Conservation (phyloP, 2,888 invertebrate genomes). For the Agrypnus murinus region DNA sequence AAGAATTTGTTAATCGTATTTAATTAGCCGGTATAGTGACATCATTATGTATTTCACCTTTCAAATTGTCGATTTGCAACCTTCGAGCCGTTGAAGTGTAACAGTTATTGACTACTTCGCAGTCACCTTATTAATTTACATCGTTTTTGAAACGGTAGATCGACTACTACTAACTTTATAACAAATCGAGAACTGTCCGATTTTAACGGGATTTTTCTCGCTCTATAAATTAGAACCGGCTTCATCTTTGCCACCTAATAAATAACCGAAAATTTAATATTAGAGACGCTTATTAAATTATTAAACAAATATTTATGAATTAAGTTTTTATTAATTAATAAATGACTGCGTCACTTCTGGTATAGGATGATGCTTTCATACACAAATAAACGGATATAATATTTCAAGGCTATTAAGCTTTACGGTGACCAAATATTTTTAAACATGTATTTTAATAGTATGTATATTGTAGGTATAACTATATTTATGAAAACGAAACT, state of each 20-base stretch:
- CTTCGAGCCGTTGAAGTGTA: constrained; percentile 30
- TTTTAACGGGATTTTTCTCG: constrained; percentile 33
- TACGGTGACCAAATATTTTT: no score
- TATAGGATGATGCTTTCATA: no score
- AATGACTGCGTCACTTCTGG: no score
- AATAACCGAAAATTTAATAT: background rate
- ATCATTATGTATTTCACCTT: constrained; percentile 41
- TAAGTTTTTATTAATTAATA: no score
- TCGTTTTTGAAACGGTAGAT: constrained; percentile 35
- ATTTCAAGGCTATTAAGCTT: no score
- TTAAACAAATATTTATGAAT: no score
- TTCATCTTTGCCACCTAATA: constrained; percentile 24
- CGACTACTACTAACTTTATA: constrained; percentile 15
- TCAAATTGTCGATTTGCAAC: constrained; percentile 36
- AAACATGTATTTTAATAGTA: no score
- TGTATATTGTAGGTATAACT: no score
- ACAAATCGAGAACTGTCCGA: constrained; percentile 29
- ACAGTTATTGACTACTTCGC: constrained; percentile 34
- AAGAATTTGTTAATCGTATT: constrained; percentile 55
- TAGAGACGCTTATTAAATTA: no score
- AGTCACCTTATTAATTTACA: constrained; percentile 27
- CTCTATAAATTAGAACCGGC: constrained; percentile 25
- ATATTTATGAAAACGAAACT: no score
- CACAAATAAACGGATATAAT: no score
- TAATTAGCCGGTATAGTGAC: constrained; percentile 51